A percentile compares a stretch with the other conserved stretches of the same genome.
These are phyloP conservation scores for Bilobella aurantiaca DNA, from an alignment of 1,140 invertebrate species.

Conservation along the genomic window DNA sequence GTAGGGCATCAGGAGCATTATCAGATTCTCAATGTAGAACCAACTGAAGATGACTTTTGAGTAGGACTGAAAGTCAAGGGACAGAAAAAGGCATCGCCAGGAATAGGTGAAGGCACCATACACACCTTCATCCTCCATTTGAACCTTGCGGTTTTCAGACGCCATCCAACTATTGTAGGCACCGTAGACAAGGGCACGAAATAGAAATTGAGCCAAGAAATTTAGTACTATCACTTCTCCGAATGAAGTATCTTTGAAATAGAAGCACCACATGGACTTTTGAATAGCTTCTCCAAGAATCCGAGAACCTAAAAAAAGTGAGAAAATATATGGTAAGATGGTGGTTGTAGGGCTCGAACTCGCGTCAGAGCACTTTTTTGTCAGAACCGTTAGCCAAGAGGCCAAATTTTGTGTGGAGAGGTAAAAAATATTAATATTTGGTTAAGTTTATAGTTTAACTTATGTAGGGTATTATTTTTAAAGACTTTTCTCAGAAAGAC, in stretches of 20 bases:
- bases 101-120: slow-evolving; percentile 13
- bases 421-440: too few species aligned
- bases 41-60: slow-evolving; percentile 3
- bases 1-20: not conserved
- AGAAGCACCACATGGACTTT: not conserved
- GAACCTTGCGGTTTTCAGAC: not conserved
- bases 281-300: not conserved
- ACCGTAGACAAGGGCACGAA: not conserved
- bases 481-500: too few species aligned
- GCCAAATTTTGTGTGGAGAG: too few species aligned
- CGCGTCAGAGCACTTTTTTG: not conserved
- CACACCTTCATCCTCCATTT: slow-evolving; percentile 12
- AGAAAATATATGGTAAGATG: not conserved
- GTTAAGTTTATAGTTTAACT: too few species aligned
- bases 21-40: slow-evolving; percentile 6
- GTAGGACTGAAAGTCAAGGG: slow-evolving; percentile 8
- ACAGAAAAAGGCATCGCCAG: slow-evolving; percentile 7
- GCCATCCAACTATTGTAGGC: not conserved
- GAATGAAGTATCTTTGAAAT: not conserved
- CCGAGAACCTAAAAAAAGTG: not conserved
- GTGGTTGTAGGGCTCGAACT: not conserved
- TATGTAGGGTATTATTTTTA: too few species aligned
- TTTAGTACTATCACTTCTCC: slow-evolving; percentile 8
- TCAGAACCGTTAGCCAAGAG: not conserved
- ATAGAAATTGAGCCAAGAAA: slow-evolving; percentile 3